phyloP scores from a whole-genome alignment of 1,140 invertebrate genomes.

The Drosophila asahinai region DNA sequence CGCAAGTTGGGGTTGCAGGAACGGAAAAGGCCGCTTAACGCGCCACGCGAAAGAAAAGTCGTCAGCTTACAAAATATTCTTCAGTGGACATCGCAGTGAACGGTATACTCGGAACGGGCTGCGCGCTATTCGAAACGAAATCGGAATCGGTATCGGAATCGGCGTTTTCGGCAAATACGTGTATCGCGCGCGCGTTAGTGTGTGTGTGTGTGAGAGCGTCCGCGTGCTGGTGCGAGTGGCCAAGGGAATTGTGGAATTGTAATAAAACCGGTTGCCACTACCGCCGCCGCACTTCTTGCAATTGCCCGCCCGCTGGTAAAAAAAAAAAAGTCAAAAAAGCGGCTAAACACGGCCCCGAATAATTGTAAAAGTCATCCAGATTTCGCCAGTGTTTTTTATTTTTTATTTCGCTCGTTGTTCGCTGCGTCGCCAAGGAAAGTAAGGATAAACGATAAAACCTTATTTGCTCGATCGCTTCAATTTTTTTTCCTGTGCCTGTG shows the following conservation, averaged over 20 bases:
- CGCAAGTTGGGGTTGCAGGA: too few species aligned
- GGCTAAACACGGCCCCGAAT: conserved; percentile 6
- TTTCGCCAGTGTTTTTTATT: neutral
- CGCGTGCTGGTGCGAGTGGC: conserved; percentile 11
- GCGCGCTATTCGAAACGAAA: neutral
- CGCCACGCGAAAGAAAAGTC: too few species aligned
- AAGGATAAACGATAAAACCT: conserved; percentile 14
- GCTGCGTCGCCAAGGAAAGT: neutral
- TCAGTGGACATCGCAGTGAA: too few species aligned
- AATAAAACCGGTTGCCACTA: conserved; percentile 13
- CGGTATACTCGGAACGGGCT: neutral
- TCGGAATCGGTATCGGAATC: neutral
- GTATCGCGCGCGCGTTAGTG: neutral
- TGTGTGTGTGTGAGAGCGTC: conserved; percentile 4
- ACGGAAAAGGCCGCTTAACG: too few species aligned
- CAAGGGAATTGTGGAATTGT: conserved; percentile 10
- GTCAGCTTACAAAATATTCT: too few species aligned
- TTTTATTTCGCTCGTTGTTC: neutral
- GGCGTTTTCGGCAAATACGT: conserved; percentile 14
- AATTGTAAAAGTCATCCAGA: conserved; percentile 1
- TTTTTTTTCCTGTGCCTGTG: conserved; percentile 15
- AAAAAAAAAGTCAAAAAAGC: neutral
- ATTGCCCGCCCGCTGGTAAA: neutral
- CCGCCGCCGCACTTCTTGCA: conserved; percentile 10
- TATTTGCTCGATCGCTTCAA: conserved; percentile 10